Percentiles rank a stretch among this genome's conserved stretches.
Evolutionary conservation across 2,797 vertebrate species (phyloP).

Genomic region (Danio tinwini): DNA sequence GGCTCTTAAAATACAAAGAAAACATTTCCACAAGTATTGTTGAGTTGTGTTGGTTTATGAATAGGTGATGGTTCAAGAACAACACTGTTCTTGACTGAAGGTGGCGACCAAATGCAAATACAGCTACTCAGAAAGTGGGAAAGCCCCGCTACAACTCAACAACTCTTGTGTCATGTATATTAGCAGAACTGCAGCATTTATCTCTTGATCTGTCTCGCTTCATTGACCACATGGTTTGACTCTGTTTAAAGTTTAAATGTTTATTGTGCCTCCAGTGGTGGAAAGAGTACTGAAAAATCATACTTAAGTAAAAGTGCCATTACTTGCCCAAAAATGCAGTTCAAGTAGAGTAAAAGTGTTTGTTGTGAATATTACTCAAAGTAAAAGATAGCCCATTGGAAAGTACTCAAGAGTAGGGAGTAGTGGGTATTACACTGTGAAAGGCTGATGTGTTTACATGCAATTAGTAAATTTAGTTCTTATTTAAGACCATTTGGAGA

Average conservation of each 20-base stretch:
- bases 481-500: too few relatives aligned
- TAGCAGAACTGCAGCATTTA: not conserved
- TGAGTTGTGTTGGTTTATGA: not conserved
- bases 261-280: too few relatives aligned
- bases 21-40: not conserved
- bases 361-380: too few relatives aligned
- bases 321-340: too few relatives aligned
- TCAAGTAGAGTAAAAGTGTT: too few relatives aligned
- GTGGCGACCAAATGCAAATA: slow-evolving; percentile 50
- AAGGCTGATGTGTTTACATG: too few relatives aligned
- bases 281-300: too few relatives aligned
- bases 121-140: not conserved
- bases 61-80: slow-evolving; percentile 12
- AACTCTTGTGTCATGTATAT: slow-evolving; percentile 2
- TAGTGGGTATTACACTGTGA: too few relatives aligned
- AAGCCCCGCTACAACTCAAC: slow-evolving; percentile 11
- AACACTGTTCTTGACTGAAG: slow-evolving; percentile 33
- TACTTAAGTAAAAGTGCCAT: too few relatives aligned
- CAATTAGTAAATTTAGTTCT: too few relatives aligned
- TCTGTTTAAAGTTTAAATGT: not conserved
- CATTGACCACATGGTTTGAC: not conserved
- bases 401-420: too few relatives aligned
- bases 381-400: too few relatives aligned
- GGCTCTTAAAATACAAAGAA: not conserved
- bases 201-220: not conserved